These are phyloP conservation scores for Spinibarbus caldwelli DNA, from an alignment of 2,797 vertebrate species.

Conservation along the genomic window DNA sequence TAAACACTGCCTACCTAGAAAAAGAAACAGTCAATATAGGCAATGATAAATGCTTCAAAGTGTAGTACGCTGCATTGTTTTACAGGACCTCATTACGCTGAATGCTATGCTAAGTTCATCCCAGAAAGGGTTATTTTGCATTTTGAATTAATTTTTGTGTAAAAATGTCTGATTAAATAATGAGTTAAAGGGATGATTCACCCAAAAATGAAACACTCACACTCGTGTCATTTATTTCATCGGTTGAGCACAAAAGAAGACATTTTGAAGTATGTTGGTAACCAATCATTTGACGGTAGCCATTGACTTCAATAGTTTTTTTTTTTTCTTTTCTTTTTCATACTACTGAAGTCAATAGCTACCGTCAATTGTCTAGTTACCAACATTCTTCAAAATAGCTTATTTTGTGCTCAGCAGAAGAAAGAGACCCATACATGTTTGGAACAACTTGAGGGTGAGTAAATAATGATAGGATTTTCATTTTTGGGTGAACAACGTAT, in stretches of 20 bases:
- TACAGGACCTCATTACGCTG: conserved; percentile 1
- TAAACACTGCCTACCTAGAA: background rate
- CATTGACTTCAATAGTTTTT: background rate
- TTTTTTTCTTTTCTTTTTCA: too few relatives aligned
- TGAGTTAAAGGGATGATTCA: background rate
- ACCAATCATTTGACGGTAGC: background rate
- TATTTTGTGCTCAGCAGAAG: background rate
- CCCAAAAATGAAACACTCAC: background rate
- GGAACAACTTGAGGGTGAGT: background rate
- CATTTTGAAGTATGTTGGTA: background rate
- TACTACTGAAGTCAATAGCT: background rate
- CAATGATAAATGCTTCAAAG: background rate
- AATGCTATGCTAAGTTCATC: background rate
- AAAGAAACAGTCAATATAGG: background rate
- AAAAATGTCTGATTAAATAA: background rate
- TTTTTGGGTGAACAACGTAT: background rate
- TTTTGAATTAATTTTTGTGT: background rate
- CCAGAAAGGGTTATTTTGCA: background rate
- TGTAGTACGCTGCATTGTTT: background rate
- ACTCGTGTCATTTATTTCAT: background rate
- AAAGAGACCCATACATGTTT: background rate
- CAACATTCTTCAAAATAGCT: background rate
- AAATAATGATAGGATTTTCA: background rate
- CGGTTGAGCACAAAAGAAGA: background rate
- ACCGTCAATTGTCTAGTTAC: background rate